Conservation (phyloP, 1,140 invertebrate species). For the Drosophila novamexicana region DNA sequence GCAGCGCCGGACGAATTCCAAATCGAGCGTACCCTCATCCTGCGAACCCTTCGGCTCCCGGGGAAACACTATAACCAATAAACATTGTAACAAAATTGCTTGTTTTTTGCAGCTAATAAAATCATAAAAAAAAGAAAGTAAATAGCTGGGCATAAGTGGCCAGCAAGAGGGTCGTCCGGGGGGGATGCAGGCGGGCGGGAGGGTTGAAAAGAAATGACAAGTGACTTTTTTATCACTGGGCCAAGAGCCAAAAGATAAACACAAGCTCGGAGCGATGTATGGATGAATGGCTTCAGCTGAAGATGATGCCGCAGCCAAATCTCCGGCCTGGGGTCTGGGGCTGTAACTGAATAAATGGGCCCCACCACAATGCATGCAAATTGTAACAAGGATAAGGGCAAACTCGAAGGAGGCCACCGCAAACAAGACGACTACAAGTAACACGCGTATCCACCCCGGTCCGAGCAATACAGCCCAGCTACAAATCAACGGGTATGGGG, state of each 20-base stretch:
- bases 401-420: slow-evolving; percentile 76
- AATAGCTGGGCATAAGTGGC: slow-evolving; percentile 70
- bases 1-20: slow-evolving; percentile 4
- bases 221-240: slow-evolving; percentile 74
- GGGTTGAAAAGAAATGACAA: slow-evolving; percentile 70
- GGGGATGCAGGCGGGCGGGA: slow-evolving; percentile 5
- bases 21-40: neutral
- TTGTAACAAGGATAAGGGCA: slow-evolving; percentile 79
- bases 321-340: neutral
- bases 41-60: slow-evolving; percentile 50
- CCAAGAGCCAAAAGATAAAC: slow-evolving; percentile 44
- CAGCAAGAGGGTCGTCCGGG: neutral
- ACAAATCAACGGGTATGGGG: neutral
- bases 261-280: slow-evolving; percentile 48
- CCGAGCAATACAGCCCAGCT: neutral
- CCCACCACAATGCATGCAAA: slow-evolving; percentile 77
- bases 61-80: slow-evolving; percentile 76
- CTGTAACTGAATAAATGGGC: slow-evolving; percentile 39
- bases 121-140: slow-evolving; percentile 76
- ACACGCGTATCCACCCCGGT: slow-evolving; percentile 45
- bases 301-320: slow-evolving; percentile 7
- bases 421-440: slow-evolving; percentile 60
- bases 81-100: slow-evolving; percentile 81
- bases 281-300: slow-evolving; percentile 62
- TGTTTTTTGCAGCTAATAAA: slow-evolving; percentile 83